Conservation (phyloP, 2,888 invertebrate species). For the Andrena bucephala region DNA sequence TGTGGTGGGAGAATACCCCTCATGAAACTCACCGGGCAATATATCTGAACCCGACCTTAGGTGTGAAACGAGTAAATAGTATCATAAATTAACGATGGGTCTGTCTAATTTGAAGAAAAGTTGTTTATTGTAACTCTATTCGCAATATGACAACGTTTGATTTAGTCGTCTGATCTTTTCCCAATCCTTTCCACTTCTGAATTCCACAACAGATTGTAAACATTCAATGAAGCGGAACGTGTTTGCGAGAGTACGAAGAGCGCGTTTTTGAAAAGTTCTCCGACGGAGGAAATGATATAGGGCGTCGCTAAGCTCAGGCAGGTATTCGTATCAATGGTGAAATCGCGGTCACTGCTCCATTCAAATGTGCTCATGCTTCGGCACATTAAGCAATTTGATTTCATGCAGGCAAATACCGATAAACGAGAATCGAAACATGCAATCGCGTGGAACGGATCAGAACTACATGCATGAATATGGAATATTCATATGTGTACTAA, state of each 20-base stretch:
- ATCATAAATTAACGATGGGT: no score
- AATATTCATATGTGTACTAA: not conserved
- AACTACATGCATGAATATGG: constrained; percentile 9
- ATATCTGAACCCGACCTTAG: no score
- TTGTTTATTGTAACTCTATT: not conserved
- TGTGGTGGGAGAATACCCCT: no score
- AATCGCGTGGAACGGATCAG: not conserved
- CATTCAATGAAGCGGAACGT: not conserved
- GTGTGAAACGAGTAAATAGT: no score
- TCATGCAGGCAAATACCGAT: constrained; percentile 19
- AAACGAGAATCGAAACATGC: constrained; percentile 18
- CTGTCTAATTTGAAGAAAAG: no score
- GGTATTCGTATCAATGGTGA: constrained; percentile 38
- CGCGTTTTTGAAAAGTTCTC: not conserved
- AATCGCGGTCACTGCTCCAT: constrained; percentile 36
- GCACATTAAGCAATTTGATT: constrained; percentile 43
- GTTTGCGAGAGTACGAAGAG: not conserved
- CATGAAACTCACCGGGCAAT: no score
- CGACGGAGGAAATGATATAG: constrained; percentile 6
- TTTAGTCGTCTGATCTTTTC: not conserved
- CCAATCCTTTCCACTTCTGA: constrained; percentile 1
- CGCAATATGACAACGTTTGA: not conserved
- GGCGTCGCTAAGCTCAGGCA: not conserved
- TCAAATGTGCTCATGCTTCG: constrained; percentile 19
- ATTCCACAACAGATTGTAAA: not conserved